Evolutionary conservation across 2,888 invertebrate genomes (phyloP), one percentile per base, ranked within the genome.

Genomic region (Thereva unica): DNA sequence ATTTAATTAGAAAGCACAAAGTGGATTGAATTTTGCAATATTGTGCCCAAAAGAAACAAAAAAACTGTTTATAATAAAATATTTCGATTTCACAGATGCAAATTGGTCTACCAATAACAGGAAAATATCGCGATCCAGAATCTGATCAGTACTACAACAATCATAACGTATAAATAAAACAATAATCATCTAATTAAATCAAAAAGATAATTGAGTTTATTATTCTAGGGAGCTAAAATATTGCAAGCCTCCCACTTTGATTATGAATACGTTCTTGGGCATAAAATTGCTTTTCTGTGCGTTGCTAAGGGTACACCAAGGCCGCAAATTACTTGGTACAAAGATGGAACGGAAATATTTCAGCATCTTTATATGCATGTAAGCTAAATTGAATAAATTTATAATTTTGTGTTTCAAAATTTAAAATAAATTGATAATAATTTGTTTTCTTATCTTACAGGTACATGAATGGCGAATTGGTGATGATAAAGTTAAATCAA

Each of bases 271-370:
- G 91, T 93, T 65, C 82, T 97, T 76, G 96, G 96, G 0, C 95
- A 96, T 79, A 96, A 96, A 83, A 94, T 96, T 70, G 92, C 93
- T 7, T 94, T 96, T 78, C 83, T 96, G 67, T 97, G 96, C 79
- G 90, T 92, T 53, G 96, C 96, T 0, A 89, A 90, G 76, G 96
- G 96, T 1, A 88, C 89, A 71, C 96, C 96, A 0, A 83, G 94
- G 52, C 96, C 96, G 0, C 92, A 93, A 72, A 93, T 96, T 71
- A 96, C 95, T 23, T 97, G 96, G 96, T 94, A 92, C 79, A 97
- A 96, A 79, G 95, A 96, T 78, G 95, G 95, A 40, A 89, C 91
- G 10, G 96, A 97, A 82, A 90, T 96, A 76, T 94, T 93, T 75
- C 89, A 91, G 38, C 95, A 95, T 83, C 86, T 90, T 66, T 93